phyloP scores from a whole-genome alignment of 2,113 vertebrate genomes.

The Nothocercus nigrocapillus region DNA sequence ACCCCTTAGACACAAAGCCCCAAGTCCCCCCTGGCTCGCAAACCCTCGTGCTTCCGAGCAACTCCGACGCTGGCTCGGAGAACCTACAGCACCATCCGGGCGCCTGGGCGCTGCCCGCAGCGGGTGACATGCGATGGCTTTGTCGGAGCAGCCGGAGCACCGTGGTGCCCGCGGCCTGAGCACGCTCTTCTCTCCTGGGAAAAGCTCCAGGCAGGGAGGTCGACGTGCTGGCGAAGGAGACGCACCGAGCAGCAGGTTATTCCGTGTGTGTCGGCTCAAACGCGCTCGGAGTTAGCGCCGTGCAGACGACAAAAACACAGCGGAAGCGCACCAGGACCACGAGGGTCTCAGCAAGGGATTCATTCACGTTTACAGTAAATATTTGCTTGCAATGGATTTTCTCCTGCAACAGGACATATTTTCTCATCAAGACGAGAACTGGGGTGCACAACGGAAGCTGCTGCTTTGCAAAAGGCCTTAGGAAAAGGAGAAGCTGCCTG shows the following conservation, averaged over 20 bases:
- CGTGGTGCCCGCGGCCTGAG: neutral
- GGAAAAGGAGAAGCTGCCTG: neutral
- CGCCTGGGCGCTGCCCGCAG: slow-evolving; percentile 23
- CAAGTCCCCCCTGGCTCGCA: neutral
- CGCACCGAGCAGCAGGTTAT: neutral
- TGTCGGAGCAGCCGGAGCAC: slow-evolving; percentile 26
- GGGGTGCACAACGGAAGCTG: neutral
- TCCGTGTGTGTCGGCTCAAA: slow-evolving; percentile 26
- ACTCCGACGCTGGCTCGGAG: neutral
- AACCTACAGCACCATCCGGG: slow-evolving; percentile 29
- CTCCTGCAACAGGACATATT: neutral
- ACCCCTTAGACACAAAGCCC: slow-evolving; percentile 22
- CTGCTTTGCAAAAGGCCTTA: neutral
- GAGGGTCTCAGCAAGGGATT: neutral
- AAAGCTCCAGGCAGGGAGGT: too few species aligned
- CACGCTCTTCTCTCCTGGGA: neutral
- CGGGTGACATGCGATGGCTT: slow-evolving; percentile 59
- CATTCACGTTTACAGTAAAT: slow-evolving; percentile 15
- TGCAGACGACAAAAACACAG: neutral
- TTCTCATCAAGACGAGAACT: slow-evolving; percentile 9
- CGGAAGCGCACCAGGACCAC: slow-evolving; percentile 7
- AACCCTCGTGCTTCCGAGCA: neutral
- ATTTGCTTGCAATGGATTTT: slow-evolving; percentile 42
- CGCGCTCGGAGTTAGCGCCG: slow-evolving; percentile 24
- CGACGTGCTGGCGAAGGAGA: slow-evolving; percentile 44